These are phyloP conservation scores for Indri indri DNA, from an alignment of 2,113 vertebrate species.

Conservation along the genomic window DNA sequence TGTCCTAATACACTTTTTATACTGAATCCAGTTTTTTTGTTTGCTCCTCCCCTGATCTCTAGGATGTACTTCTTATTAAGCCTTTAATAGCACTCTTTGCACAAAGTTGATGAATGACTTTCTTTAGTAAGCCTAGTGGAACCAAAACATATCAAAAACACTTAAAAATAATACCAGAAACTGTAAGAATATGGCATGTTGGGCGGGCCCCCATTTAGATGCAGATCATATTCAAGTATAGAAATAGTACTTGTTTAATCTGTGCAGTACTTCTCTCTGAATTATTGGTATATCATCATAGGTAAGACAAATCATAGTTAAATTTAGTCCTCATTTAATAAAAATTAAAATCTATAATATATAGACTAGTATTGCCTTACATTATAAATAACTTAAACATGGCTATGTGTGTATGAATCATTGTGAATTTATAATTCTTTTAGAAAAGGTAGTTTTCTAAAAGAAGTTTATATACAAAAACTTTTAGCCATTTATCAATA, in stretches of 20 bases:
- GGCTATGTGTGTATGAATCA: background rate
- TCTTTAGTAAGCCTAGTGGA: background rate
- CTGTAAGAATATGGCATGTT: background rate
- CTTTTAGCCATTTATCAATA: background rate
- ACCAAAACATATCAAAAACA: background rate
- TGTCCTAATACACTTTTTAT: background rate
- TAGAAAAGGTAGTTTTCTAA: background rate
- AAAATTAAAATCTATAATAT: background rate
- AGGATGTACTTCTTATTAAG: constrained; percentile 10
- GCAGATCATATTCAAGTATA: background rate
- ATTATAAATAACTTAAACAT: background rate
- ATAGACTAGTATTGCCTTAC: background rate
- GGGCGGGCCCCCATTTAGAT: background rate
- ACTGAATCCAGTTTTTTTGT: background rate
- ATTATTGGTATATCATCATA: background rate
- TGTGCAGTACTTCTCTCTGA: background rate
- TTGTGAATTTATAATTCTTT: background rate
- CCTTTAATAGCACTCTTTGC: background rate
- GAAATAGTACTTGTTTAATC: background rate
- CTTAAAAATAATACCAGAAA: background rate
- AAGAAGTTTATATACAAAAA: background rate
- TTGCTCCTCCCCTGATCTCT: background rate
- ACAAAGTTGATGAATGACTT: background rate
- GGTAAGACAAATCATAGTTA: background rate
- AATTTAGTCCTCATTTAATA: background rate